Base-by-base conservation (phyloP, 2,888 invertebrate genomes). In the Caenorhabditis imperialis region DNA sequence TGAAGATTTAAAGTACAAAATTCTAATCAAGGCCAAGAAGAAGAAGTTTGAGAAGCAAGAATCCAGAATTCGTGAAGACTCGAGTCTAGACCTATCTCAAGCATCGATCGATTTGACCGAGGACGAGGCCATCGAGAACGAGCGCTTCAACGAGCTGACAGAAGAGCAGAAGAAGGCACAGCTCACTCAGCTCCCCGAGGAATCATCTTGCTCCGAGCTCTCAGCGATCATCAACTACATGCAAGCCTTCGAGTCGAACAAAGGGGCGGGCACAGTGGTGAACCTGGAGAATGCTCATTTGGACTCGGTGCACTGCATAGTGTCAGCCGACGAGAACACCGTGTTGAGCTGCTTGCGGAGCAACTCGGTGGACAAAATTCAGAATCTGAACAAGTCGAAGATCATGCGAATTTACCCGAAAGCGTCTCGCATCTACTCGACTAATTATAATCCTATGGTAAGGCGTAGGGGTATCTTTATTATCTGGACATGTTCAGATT, bases 171-270 rank as follows among this genome's bases (percentile, higher is more conserved):
- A 61, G 51, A 58, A 60, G 16, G 65, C 67, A 12, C 78, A 78
- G 27, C 40, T 79, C 57, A 22, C 38, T 4, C 69, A 71, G 10
- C 22, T 65, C 14, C 63, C 69, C 8, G 80, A 80, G 20, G 77
- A 81, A 57, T 69, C 67, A 18, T 67, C 79, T 0, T 75, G 77
- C 12, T 65, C 75, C 4, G 82, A 78, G 33, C 58, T 86, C 4
- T 76, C 84, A 1, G 74, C 69, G 10, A 75, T 86, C n/a, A 82
- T 86, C 42, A 86, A 84, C 60, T 86, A 86, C 44, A 78, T 86
- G 60, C 82, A 85, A 73, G 77, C 85, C 2, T 74, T 44, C 22
- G 74, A 74, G 27, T 53, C 42, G 18, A 67, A 48, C 22, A 27
- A 55, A n/a, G 48, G 45, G 1, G 23, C 62, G 2, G 60, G 61